Evolutionary conservation across 1,140 invertebrate species (phyloP).

Genomic region (Ericerus pela): DNA sequence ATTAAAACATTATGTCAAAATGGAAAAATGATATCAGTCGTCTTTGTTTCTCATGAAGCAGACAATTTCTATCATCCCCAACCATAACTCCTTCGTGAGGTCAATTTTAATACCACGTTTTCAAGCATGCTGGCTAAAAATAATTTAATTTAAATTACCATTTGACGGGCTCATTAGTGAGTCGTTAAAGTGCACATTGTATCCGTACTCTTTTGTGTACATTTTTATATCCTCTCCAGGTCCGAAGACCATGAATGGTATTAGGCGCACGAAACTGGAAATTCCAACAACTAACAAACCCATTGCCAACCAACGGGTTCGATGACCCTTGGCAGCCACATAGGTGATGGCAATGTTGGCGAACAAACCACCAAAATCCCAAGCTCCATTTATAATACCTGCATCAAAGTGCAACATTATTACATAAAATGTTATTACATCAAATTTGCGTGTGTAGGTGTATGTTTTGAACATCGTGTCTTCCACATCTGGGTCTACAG

Average conservation of each 20-base stretch:
- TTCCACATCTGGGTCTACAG: neutral
- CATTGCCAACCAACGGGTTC: constrained; percentile 52
- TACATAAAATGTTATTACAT: neutral
- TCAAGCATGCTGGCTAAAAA: too few species aligned
- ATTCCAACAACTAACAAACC: constrained; percentile 51
- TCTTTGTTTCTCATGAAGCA: too few species aligned
- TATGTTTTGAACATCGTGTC: neutral
- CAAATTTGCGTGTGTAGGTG: neutral
- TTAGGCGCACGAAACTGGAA: constrained; percentile 49
- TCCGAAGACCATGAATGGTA: constrained; percentile 58
- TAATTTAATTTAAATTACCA: too few species aligned
- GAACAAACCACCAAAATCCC: constrained; percentile 20
- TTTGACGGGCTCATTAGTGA: too few species aligned
- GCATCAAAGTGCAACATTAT: neutral
- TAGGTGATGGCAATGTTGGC: constrained; percentile 39
- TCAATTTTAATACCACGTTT: too few species aligned
- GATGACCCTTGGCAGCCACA: constrained; percentile 48
- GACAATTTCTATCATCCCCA: too few species aligned
- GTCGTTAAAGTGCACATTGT: too few species aligned
- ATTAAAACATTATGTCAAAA: too few species aligned
- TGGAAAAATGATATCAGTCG: too few species aligned
- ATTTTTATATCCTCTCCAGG: constrained; percentile 48
- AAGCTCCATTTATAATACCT: constrained; percentile 20
- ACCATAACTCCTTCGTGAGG: too few species aligned
- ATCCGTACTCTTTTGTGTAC: constrained; percentile 46